Evolutionary conservation across 2,113 vertebrate genomes (phyloP).

Genomic region (Scytalopus superciliaris): DNA sequence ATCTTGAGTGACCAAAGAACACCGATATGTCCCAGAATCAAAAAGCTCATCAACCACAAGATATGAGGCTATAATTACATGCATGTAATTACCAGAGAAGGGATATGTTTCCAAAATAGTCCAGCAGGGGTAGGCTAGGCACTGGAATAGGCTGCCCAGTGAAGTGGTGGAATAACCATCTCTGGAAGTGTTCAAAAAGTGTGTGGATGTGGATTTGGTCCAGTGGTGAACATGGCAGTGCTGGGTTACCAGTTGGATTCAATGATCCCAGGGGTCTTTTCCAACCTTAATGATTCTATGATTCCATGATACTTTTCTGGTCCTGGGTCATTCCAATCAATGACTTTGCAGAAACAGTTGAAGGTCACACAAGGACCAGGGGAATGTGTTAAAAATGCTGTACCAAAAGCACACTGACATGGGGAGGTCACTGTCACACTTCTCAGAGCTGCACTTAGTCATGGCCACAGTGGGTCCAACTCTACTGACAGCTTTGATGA

Average conservation of each 20-base stretch:
- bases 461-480: neutral
- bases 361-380: neutral
- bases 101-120: neutral
- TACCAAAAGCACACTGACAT: neutral
- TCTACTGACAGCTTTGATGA: neutral
- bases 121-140: neutral
- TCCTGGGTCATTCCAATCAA: neutral
- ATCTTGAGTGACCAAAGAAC: neutral
- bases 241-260: neutral
- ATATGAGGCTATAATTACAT: neutral
- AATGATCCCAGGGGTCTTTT: neutral
- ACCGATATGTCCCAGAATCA: accelerated
- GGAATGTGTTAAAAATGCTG: neutral
- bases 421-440: neutral
- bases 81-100: neutral
- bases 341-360: neutral
- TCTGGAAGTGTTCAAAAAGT: neutral
- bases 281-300: neutral
- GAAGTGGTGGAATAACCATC: neutral
- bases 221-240: neutral
- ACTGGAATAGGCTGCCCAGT: neutral
- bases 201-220: neutral
- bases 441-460: neutral
- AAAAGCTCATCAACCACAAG: neutral
- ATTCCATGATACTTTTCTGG: neutral